A percentile compares a stretch with the other conserved stretches of the same genome.
These are phyloP conservation scores for Dermochelys coriacea DNA, from an alignment of 2,797 vertebrate species.

Conservation along the genomic window DNA sequence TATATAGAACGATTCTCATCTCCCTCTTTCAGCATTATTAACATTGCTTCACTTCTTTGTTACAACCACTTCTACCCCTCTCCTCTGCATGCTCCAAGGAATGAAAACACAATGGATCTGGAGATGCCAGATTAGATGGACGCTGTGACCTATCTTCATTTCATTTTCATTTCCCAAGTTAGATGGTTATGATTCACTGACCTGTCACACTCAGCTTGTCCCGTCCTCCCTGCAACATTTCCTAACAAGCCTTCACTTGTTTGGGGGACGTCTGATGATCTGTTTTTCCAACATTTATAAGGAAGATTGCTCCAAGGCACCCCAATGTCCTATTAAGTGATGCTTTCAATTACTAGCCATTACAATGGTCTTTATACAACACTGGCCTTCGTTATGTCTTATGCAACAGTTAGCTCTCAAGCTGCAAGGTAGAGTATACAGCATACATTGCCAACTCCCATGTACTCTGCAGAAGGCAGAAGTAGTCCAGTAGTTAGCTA, in stretches of 20 bases:
- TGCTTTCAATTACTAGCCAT: rapidly evolving
- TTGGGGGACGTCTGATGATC: background rate
- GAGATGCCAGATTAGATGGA: conserved; percentile 25
- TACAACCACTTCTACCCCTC: background rate
- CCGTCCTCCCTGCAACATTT: background rate
- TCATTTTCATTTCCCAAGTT: background rate
- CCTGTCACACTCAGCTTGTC: background rate
- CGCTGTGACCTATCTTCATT: background rate
- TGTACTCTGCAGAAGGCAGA: rapidly evolving
- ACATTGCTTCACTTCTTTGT: background rate
- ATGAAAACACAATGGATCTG: background rate
- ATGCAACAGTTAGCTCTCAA: background rate
- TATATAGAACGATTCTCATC: background rate
- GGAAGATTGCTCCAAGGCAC: rapidly evolving
- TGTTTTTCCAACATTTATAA: rapidly evolving
- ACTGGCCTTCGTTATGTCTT: rapidly evolving
- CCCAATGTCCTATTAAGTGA: rapidly evolving
- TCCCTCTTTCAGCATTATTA: background rate
- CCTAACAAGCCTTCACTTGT: background rate
- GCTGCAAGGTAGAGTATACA: rapidly evolving
- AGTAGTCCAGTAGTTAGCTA: background rate
- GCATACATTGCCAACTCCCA: background rate
- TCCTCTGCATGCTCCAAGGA: background rate
- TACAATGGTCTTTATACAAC: background rate
- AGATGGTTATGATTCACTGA: background rate